Evolutionary conservation across 2,888 invertebrate genomes (phyloP).

Genomic region (Cacoxenus indagator): DNA sequence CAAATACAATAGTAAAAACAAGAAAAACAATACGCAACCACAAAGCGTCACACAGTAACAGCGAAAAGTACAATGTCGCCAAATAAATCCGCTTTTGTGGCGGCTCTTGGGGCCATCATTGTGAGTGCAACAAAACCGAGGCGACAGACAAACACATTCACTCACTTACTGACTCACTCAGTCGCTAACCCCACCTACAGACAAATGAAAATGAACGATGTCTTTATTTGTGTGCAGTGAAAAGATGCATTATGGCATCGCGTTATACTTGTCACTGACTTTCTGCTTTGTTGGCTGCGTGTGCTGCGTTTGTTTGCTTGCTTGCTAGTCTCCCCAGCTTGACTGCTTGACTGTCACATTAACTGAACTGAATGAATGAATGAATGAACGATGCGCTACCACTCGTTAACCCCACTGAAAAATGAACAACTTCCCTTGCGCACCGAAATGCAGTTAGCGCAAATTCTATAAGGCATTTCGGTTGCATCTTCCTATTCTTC

Average conservation of each 20-base stretch:
- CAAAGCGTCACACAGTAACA: neutral
- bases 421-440: neutral
- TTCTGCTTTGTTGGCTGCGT: neutral
- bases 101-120: constrained; percentile 1
- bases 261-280: neutral
- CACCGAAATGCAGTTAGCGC: constrained; percentile 19
- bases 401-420: constrained; percentile 25
- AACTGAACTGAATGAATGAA: constrained; percentile 37
- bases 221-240: constrained; percentile 15
- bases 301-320: neutral
- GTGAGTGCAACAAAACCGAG: constrained; percentile 23
- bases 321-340: neutral
- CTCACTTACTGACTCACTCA: neutral
- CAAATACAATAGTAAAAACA: neutral
- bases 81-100: constrained; percentile 15
- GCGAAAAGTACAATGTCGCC: constrained; percentile 5
- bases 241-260: neutral
- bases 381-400: constrained; percentile 30
- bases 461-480: constrained; percentile 19
- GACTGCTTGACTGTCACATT: constrained; percentile 15
- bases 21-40: neutral
- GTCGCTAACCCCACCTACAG: constrained; percentile 18
- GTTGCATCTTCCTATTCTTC: neutral
- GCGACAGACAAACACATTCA: constrained; percentile 21
- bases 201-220: constrained; percentile 12